Conservation (phyloP, 2,888 invertebrate species). For the Leptopilina myrica region DNA sequence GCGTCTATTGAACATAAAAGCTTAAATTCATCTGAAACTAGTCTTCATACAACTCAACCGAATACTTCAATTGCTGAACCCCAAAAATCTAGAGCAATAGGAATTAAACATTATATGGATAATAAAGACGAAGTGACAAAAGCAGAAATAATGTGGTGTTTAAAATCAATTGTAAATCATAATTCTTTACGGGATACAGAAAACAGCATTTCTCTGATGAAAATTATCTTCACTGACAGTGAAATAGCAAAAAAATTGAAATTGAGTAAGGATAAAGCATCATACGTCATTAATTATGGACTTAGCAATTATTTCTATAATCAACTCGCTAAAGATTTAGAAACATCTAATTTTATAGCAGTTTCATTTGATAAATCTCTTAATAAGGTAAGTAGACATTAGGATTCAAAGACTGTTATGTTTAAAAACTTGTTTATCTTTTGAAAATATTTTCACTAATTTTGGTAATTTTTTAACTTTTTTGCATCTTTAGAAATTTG, state of each 20-base stretch:
- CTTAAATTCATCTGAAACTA: neutral
- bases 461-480: neutral
- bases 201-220: constrained; percentile 1
- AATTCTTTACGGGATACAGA: neutral
- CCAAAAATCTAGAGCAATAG: neutral
- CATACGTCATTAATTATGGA: neutral
- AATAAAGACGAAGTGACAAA: neutral
- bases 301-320: constrained; percentile 30
- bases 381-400: constrained; percentile 50
- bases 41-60: neutral
- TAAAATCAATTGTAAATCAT: neutral
- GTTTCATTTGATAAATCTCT: constrained; percentile 57
- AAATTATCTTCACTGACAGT: neutral
- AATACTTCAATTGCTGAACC: neutral
- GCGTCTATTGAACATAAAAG: neutral
- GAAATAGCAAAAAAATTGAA: constrained; percentile 1
- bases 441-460: neutral
- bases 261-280: neutral
- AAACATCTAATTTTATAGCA: constrained; percentile 35
- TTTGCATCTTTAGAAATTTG: neutral
- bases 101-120: neutral
- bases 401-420: neutral
- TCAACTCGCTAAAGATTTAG: constrained; percentile 21
- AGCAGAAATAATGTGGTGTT: constrained; percentile 4
- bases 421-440: no score